Evolutionary conservation across 1,140 invertebrate genomes (phyloP).

Genomic region (Apis laboriosa): DNA sequence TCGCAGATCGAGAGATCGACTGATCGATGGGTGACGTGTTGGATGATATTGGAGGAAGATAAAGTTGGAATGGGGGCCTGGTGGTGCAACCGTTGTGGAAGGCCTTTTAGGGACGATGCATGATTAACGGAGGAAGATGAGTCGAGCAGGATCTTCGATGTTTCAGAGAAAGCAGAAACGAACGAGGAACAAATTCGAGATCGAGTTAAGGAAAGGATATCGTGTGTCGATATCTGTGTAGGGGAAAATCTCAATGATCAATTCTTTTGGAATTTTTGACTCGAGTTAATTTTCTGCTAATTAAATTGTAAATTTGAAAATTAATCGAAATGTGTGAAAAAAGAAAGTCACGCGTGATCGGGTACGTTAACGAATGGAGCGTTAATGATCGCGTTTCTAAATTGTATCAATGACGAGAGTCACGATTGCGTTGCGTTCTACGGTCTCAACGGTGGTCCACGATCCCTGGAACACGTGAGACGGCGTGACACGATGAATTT

Average conservation of each 20-base stretch:
- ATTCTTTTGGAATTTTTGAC: too few relatives aligned
- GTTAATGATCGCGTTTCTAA: slow-evolving; percentile 78
- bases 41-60: slow-evolving; percentile 10
- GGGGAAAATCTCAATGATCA: background rate
- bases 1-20: slow-evolving; percentile 34
- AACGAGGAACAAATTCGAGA: background rate
- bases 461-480: slow-evolving; percentile 70
- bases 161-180: background rate
- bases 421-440: slow-evolving; percentile 66
- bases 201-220: background rate
- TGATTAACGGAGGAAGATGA: background rate
- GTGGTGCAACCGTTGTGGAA: background rate
- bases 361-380: slow-evolving; percentile 69
- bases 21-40: slow-evolving; percentile 23
- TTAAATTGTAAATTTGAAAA: too few relatives aligned
- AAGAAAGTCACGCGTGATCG: slow-evolving; percentile 74
- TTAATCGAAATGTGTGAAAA: background rate
- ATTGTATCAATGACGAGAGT: slow-evolving; percentile 71
- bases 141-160: background rate
- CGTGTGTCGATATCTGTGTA: background rate
- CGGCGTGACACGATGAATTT: slow-evolving; percentile 78
- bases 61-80: background rate
- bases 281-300: too few relatives aligned
- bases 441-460: slow-evolving; percentile 59
- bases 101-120: background rate